Percentiles rank a stretch among this genome's conserved stretches.
Conservation (phyloP, 2,113 vertebrate species). For the Hippocampus zosterae region DNA sequence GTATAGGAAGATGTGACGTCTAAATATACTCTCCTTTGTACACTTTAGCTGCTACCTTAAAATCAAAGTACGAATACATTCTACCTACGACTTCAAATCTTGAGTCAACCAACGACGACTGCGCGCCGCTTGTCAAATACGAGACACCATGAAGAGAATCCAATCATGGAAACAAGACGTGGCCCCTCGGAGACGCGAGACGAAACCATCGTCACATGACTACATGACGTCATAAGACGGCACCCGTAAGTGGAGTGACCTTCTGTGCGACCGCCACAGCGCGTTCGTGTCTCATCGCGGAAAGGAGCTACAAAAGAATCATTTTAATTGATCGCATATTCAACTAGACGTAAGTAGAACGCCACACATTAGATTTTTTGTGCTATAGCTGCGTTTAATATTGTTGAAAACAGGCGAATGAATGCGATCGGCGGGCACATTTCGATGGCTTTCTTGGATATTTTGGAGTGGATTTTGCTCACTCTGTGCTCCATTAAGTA, state of each 20-base stretch:
- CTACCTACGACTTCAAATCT: neutral
- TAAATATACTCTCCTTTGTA: neutral
- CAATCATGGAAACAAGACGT: neutral
- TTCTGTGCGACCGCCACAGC: constrained; percentile 45
- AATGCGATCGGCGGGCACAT: neutral
- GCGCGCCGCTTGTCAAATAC: neutral
- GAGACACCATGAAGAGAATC: neutral
- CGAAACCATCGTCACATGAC: constrained; percentile 24
- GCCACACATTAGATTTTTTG: neutral
- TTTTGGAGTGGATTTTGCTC: neutral
- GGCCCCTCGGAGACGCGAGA: neutral
- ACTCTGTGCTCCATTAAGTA: neutral
- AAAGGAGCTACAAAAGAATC: fast-evolving
- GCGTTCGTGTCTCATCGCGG: neutral
- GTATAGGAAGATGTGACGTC: neutral
- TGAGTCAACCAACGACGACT: neutral
- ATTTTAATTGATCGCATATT: neutral
- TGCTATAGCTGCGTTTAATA: neutral
- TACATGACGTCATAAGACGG: constrained; percentile 52
- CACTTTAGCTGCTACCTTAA: neutral
- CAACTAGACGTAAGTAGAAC: constrained; percentile 29
- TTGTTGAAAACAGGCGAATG: neutral
- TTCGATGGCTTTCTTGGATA: neutral
- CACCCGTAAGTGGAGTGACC: constrained; percentile 54
- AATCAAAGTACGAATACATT: neutral